These are phyloP conservation scores for Pinctada fucata DNA, from an alignment of 2,888 invertebrate genomes.

Conservation along the genomic window DNA sequence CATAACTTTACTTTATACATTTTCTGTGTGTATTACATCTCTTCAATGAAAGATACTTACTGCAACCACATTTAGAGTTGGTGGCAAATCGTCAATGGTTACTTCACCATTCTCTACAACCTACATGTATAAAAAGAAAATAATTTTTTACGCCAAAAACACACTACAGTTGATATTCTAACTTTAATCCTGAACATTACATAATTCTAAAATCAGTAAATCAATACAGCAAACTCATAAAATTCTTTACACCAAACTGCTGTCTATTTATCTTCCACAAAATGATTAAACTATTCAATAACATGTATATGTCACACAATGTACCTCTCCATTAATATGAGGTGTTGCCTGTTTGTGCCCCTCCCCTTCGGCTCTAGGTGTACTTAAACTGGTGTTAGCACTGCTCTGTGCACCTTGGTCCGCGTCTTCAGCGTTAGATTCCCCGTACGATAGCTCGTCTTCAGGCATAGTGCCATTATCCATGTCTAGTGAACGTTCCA, in stretches of 20 bases:
- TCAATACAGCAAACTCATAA: no score
- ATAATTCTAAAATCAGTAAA: no score
- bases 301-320: no score
- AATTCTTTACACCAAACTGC: no score
- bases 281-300: no score
- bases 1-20: no score
- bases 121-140: slow-evolving; percentile 19
- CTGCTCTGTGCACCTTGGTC: slow-evolving; percentile 55
- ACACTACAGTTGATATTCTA: background rate
- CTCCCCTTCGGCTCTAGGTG: slow-evolving; percentile 20
- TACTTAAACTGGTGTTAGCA: slow-evolving; percentile 19
- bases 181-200: background rate
- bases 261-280: no score
- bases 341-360: background rate
- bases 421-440: slow-evolving; percentile 46
- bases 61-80: slow-evolving; percentile 43
- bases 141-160: background rate
- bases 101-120: slow-evolving; percentile 55
- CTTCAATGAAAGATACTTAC: slow-evolving; percentile 34
- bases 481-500: slow-evolving; percentile 43
- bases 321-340: slow-evolving; percentile 59
- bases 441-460: slow-evolving; percentile 23
- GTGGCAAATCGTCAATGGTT: slow-evolving; percentile 65
- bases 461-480: slow-evolving; percentile 44
- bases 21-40: no score